Percentiles rank a stretch among this genome's conserved stretches.
These are phyloP conservation scores for Platycheirus rosarum DNA, from an alignment of 2,888 invertebrate genomes.

Conservation along the genomic window DNA sequence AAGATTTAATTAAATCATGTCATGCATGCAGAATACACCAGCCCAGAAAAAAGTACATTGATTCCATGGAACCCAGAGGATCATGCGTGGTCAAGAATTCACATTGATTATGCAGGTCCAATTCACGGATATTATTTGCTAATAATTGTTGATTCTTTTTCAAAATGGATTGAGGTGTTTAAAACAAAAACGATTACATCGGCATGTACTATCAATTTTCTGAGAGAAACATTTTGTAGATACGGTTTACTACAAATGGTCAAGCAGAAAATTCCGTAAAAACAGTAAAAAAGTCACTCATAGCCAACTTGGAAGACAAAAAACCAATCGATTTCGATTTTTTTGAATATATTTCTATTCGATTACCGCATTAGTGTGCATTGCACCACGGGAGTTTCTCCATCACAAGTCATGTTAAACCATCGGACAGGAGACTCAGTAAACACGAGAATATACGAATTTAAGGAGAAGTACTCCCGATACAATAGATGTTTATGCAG, in stretches of 20 bases:
- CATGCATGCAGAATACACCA: constrained; percentile 52
- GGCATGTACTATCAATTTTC: constrained; percentile 44
- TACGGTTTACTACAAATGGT: constrained; percentile 33
- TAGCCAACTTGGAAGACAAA: constrained; percentile 31
- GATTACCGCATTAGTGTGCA: constrained; percentile 53
- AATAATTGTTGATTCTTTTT: constrained; percentile 59
- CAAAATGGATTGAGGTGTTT: constrained; percentile 71
- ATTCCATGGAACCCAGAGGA: constrained; percentile 46
- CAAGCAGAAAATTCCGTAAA: constrained; percentile 76
- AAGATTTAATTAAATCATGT: constrained; percentile 46
- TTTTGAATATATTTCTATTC: constrained; percentile 52
- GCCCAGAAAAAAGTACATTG: constrained; percentile 44
- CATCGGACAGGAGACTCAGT: constrained; percentile 3
- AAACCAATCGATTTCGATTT: constrained; percentile 39
- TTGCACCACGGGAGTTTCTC: constrained; percentile 57
- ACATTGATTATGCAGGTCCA: constrained; percentile 66
- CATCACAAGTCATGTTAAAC: constrained; percentile 56
- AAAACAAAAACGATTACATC: constrained; percentile 21
- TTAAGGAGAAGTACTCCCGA: not conserved
- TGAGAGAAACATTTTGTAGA: constrained; percentile 57
- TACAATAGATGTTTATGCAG: constrained; percentile 12
- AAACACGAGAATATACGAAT: constrained; percentile 4
- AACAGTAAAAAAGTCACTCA: constrained; percentile 71
- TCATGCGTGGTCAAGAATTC: constrained; percentile 54
- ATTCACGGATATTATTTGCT: constrained; percentile 56